A percentile compares a stretch with the other conserved stretches of the same genome.
Evolutionary conservation across 2,797 vertebrate genomes (phyloP).

Genomic region (Coracias cyanogaster): DNA sequence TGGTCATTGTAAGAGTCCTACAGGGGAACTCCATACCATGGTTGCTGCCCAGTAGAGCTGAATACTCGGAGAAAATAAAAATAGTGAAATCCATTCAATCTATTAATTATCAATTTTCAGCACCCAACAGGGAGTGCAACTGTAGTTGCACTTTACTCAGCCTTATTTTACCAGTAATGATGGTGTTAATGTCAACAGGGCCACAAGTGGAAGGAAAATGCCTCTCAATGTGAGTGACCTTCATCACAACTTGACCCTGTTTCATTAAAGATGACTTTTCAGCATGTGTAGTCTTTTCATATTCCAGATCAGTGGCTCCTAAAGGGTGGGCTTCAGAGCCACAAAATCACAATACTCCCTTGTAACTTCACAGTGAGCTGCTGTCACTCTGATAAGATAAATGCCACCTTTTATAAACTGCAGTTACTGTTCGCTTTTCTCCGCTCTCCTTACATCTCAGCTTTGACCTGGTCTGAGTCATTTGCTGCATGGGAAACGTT

Average conservation of each 20-base stretch:
- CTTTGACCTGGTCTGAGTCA: slow-evolving; percentile 64
- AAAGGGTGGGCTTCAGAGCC: slow-evolving; percentile 34
- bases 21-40: background rate
- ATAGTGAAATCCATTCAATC: background rate
- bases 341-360: background rate
- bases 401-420: slow-evolving; percentile 26
- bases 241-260: background rate
- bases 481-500: background rate
- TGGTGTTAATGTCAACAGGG: background rate
- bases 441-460: background rate
- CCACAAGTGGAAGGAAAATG: background rate
- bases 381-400: slow-evolving; percentile 23
- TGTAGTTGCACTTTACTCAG: background rate
- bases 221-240: background rate
- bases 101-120: background rate
- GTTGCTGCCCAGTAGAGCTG: background rate
- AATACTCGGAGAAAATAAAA: background rate
- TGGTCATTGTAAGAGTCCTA: background rate
- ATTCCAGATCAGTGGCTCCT: background rate
- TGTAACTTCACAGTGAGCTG: background rate
- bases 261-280: slow-evolving; percentile 12
- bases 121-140: background rate
- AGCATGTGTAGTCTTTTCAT: background rate
- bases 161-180: background rate
- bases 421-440: slow-evolving; percentile 46